Evolutionary conservation across 2,888 invertebrate species (phyloP), one percentile per base, ranked within the genome.

Genomic region (Cyclophora punctaria): DNA sequence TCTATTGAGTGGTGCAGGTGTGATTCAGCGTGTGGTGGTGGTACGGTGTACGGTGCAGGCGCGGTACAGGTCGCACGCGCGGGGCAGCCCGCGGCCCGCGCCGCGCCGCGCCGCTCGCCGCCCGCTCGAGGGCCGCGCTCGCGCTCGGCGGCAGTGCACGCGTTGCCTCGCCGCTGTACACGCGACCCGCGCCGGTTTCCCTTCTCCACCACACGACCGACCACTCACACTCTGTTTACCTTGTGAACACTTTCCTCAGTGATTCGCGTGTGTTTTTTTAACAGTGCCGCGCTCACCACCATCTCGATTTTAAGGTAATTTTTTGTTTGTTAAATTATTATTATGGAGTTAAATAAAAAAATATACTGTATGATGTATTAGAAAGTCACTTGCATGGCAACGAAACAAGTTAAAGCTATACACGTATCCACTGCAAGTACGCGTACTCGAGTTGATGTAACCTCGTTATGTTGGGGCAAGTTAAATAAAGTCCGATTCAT

Each of bases 321-420:
- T 59, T 48, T 53, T 20, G 20, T 57, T 45, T 47, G 48, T 55
- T 7, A 52, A 53, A 46, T 49, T 37, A 48, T 37, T 33, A 43
- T 40, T 48, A 46, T 49, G 45, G 49, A 47, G 41, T 52, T 57
- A 53, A 53, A 44, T 58, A 54, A 58, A 64, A 65, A 63, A 65
- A 68, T 64, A 69, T 68, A 67, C 63, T 67, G 65, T 66, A 75
- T 75, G 79, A 76, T 78, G 75, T 79, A 81, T 84, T 85, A 85
- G 85, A 85, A 85, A 85, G 85, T 85, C 70, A 78, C 75, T 78
- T 80, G 77, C 77, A 79, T 83, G 77, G 80, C 77, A 78, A 78
- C 75, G 71, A 75, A 80, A 81, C 80, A 77, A 83, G 83, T 82
- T 81, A 72, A 80, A 78, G 76, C 75, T 71, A 68, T 69, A 75